A percentile compares a stretch with the other conserved stretches of the same genome.
These are phyloP conservation scores for Tetraneura akinire DNA, from an alignment of 1,140 invertebrate species.

Conservation along the genomic window DNA sequence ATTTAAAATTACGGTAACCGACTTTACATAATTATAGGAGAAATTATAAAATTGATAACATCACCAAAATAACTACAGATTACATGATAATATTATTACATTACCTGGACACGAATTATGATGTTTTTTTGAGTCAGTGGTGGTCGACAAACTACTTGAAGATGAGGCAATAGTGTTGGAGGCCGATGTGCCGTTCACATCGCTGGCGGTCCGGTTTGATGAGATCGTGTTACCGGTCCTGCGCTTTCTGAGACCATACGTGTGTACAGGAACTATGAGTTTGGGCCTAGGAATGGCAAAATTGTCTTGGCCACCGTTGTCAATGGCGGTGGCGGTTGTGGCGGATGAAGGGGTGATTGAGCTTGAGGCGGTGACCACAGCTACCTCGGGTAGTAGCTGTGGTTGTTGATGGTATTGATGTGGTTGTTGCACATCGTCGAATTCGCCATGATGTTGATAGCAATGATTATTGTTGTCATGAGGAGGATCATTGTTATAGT, in stretches of 20 bases:
- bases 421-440: neutral
- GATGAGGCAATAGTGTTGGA: constrained; percentile 57
- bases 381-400: neutral
- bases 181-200: constrained; percentile 57
- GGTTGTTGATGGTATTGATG: neutral
- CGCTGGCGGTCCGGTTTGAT: constrained; percentile 59
- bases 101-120: constrained; percentile 58
- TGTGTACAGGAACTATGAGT: constrained; percentile 83
- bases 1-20: too few species aligned
- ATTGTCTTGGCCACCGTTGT: constrained; percentile 35
- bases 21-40: too few species aligned
- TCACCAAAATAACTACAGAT: too few species aligned
- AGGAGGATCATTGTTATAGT: neutral
- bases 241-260: constrained; percentile 74
- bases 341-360: neutral
- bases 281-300: constrained; percentile 81
- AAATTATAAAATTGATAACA: too few species aligned
- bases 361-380: neutral
- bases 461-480: neutral
- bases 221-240: constrained; percentile 69
- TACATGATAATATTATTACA: neutral
- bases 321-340: too few species aligned
- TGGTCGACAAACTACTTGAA: constrained; percentile 56
- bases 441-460: neutral
- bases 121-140: constrained; percentile 56